These are phyloP conservation scores for Triplophysa yarkandensis DNA, from an alignment of 2,797 vertebrate species.

Conservation along the genomic window DNA sequence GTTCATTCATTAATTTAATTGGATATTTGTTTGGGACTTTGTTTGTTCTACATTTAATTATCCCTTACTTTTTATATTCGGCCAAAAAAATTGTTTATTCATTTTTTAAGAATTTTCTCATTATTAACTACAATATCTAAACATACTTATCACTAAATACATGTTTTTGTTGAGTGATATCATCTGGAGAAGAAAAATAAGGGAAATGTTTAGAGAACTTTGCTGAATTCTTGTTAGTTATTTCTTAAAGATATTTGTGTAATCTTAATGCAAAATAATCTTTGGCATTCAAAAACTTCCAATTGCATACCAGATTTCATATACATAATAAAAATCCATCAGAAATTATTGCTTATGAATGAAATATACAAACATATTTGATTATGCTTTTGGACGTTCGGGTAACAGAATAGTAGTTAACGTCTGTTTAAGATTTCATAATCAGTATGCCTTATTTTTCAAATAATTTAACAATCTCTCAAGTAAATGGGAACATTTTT, in stretches of 20 bases:
- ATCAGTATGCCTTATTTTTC: background rate
- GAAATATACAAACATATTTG: background rate
- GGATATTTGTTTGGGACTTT: background rate
- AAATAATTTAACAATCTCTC: background rate
- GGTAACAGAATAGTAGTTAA: background rate
- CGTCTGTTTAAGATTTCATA: background rate
- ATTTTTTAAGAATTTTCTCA: background rate
- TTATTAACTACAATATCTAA: background rate
- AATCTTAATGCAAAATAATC: background rate
- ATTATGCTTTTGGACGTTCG: background rate
- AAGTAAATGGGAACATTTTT: background rate
- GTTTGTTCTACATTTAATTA: background rate
- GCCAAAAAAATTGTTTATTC: background rate
- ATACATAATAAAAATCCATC: background rate
- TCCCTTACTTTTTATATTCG: background rate
- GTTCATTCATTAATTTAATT: conserved; percentile 10
- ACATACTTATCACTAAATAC: background rate
- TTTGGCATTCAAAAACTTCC: background rate
- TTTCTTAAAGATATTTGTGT: background rate
- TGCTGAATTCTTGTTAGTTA: background rate
- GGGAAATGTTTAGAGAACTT: background rate
- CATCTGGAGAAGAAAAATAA: background rate
- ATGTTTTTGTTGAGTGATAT: conserved; percentile 11
- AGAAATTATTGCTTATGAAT: background rate
- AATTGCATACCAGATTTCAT: background rate